Conservation (phyloP, 2,888 invertebrate genomes). For the Tromatobia lineatoria region DNA sequence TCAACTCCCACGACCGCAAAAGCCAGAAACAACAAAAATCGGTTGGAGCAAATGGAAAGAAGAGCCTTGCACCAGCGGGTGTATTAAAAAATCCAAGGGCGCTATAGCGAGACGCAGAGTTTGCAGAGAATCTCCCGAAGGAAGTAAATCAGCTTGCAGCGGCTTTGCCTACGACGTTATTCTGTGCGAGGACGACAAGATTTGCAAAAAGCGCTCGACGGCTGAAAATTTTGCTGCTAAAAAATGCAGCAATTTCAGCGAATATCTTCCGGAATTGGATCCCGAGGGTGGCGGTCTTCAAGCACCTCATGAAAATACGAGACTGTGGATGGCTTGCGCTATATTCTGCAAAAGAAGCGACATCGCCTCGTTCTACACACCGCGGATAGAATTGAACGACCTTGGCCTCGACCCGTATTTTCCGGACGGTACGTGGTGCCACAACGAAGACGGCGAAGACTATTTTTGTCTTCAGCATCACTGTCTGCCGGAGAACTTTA, state of each 20-base stretch:
- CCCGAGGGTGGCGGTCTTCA: conserved; percentile 90
- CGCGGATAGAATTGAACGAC: conserved; percentile 91
- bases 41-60: conserved; percentile 90
- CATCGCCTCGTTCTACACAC: conserved; percentile 91
- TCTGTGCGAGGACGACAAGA: conserved; percentile 88
- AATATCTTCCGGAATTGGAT: conserved; percentile 88
- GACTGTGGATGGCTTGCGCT: conserved; percentile 93
- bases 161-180: conserved; percentile 86
- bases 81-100: conserved; percentile 89
- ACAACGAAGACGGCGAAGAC: conserved; percentile 88
- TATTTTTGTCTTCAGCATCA: conserved; percentile 92
- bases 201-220: conserved; percentile 86
- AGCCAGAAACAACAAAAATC: conserved; percentile 84
- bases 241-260: conserved; percentile 89
- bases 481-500: conserved; percentile 88
- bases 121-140: conserved; percentile 86
- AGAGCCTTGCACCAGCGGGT: conserved; percentile 89
- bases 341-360: conserved; percentile 91
- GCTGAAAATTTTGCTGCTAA: conserved; percentile 88
- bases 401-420: conserved; percentile 90
- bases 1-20: conserved; percentile 70
- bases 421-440: conserved; percentile 94
- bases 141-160: conserved; percentile 47
- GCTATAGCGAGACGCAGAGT: conserved; percentile 87
- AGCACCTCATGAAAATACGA: conserved; percentile 90